Base-by-base conservation (phyloP, 2,113 vertebrate species). In the Cinclus mexicanus region DNA sequence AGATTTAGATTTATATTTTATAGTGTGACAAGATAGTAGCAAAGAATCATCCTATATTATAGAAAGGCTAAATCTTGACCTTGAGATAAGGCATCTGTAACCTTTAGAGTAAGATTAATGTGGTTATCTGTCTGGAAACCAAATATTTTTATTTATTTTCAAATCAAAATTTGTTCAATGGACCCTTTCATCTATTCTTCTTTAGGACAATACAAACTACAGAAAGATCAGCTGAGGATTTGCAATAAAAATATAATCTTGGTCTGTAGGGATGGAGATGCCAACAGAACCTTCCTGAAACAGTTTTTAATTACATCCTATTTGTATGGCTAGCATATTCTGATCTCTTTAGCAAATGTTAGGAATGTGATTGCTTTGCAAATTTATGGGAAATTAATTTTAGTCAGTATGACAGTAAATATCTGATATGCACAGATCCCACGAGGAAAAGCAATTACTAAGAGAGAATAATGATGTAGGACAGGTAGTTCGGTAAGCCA, bases 211-310 rank as follows among this genome's bases (percentile, higher is more conserved):
- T 26, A 12, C 7, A 78, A 70, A 71, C 44, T 80, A 37, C 22
- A 74, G 24, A n/a, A 74, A 70, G 17, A 78, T 63, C 39, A 78
- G 1, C 6, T 77, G 33, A 74, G 26, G 10, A 5, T 91, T 70
- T 77, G 35, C 41, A 17, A 35, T 68, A 26, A 80, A 81, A 80
- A 76, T 71, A 50, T 12, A 28, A 61, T 15, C 24, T 78, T 86
- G 20, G 2, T 39, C 33, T 64, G 12, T 63, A 20, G 19, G 2
- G 26, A 86, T 22, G 16, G 2, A 0, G 0, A 6, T 56, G 31
- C 6, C 9, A 35, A n/a, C 14, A 60, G 64, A 89, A 67, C 7
- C 4, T 44, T 71, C 22, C 41, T 39, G 24, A 64, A 78, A 50
- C 10, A 74, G 10, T 35, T 87, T 91, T 75, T 64, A 82, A 78